A percentile compares a stretch with the other conserved stretches of the same genome.
These are phyloP conservation scores for Rhyacophila evoluta DNA, from an alignment of 2,888 invertebrate genomes.

Conservation along the genomic window DNA sequence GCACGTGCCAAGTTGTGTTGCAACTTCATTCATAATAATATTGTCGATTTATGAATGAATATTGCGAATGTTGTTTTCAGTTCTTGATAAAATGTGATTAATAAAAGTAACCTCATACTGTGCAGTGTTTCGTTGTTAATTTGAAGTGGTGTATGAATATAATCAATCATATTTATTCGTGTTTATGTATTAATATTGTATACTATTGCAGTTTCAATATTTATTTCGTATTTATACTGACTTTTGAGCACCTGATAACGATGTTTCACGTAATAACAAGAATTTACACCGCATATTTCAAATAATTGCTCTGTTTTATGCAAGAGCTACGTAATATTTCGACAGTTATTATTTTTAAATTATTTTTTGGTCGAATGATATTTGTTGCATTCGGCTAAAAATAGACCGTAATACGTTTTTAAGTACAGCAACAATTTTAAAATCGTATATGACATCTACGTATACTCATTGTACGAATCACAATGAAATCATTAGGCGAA, in stretches of 20 bases:
- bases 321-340: no score
- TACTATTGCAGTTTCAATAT: not conserved
- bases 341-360: no score
- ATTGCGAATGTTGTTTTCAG: slow-evolving; percentile 7
- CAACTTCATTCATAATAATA: slow-evolving; percentile 22
- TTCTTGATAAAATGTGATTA: not conserved
- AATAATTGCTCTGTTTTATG: no score
- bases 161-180: not conserved
- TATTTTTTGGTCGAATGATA: no score
- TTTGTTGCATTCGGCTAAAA: no score
- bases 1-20: not conserved
- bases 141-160: not conserved
- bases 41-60: slow-evolving; percentile 15
- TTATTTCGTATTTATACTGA: not conserved
- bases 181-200: not conserved
- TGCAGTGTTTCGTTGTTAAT: not conserved
- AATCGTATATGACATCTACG: not conserved
- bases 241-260: not conserved
- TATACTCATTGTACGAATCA: not conserved
- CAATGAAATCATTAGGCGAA: not conserved
- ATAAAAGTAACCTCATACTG: not conserved
- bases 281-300: no score
- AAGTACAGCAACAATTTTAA: not conserved
- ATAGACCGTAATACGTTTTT: not conserved
- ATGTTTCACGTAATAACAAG: no score